These are phyloP conservation scores for Lucilia cuprina DNA, from an alignment of 1,140 invertebrate species.

Conservation along the genomic window DNA sequence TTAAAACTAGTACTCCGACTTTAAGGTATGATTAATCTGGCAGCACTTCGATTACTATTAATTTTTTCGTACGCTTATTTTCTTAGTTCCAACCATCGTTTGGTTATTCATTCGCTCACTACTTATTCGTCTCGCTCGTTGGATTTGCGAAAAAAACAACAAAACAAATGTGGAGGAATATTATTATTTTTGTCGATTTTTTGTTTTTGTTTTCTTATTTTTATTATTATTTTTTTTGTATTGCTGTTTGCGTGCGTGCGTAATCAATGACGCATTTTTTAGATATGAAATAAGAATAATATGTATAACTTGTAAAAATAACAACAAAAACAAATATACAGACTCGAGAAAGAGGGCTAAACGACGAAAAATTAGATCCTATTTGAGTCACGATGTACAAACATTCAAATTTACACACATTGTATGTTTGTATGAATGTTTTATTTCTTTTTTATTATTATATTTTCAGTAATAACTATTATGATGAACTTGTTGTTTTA, in stretches of 20 bases:
- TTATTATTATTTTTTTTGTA: neutral
- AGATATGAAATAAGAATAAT: slow-evolving; percentile 15
- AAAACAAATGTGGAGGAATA: neutral
- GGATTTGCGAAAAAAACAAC: neutral
- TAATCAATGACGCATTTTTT: slow-evolving; percentile 33
- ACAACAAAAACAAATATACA: neutral
- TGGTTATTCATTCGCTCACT: no score
- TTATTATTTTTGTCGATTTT: neutral
- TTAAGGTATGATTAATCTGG: no score
- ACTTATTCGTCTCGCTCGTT: neutral
- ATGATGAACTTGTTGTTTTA: no score
- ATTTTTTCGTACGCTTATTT: no score
- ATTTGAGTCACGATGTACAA: neutral
- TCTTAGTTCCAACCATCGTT: no score
- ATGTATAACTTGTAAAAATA: neutral
- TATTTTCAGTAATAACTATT: no score
- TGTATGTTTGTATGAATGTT: no score
- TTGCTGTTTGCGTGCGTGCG: slow-evolving; percentile 26
- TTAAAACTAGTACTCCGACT: no score
- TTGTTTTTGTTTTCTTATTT: neutral
- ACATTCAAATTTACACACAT: no score
- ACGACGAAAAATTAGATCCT: slow-evolving; percentile 2
- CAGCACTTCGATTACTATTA: no score
- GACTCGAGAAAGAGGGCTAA: neutral
- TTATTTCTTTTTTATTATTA: no score